phyloP scores from a whole-genome alignment of 2,797 vertebrate genomes.

The Pelochelys cantorii region DNA sequence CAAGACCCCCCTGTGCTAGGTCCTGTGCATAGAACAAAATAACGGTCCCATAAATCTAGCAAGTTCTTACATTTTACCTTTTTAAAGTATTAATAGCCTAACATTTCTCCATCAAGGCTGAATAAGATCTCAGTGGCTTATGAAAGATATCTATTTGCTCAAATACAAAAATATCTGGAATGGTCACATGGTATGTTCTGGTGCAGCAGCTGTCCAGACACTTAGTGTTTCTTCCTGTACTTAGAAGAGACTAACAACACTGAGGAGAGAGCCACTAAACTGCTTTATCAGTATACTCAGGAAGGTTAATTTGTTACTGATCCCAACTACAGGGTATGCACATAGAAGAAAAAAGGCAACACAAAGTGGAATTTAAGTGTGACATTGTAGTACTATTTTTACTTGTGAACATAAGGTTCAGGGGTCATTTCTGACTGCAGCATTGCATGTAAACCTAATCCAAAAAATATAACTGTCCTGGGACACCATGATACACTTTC shows the following conservation, averaged over 20 bases:
- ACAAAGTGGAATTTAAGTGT: not conserved
- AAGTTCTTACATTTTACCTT: not conserved
- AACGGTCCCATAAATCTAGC: not conserved
- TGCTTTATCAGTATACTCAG: not conserved
- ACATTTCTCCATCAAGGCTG: not conserved
- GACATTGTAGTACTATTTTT: not conserved
- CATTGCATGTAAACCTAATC: not conserved
- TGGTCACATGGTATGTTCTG: rapidly evolving
- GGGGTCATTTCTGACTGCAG: not conserved
- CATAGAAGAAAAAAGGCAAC: not conserved
- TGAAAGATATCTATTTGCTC: not conserved
- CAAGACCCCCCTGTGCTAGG: not conserved
- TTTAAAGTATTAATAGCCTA: not conserved
- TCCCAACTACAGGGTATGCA: not conserved
- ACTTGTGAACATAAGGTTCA: not conserved
- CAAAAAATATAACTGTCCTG: not conserved
- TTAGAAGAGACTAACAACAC: not conserved
- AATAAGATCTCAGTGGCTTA: rapidly evolving
- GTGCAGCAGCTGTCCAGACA: not conserved
- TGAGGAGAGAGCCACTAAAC: not conserved
- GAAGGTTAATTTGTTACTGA: not conserved
- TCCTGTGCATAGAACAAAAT: not conserved
- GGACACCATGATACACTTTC: not conserved
- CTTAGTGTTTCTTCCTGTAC: not conserved
- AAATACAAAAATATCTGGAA: not conserved